Evolutionary conservation across 2,888 invertebrate species (phyloP).

Genomic region (Nomada fucata): DNA sequence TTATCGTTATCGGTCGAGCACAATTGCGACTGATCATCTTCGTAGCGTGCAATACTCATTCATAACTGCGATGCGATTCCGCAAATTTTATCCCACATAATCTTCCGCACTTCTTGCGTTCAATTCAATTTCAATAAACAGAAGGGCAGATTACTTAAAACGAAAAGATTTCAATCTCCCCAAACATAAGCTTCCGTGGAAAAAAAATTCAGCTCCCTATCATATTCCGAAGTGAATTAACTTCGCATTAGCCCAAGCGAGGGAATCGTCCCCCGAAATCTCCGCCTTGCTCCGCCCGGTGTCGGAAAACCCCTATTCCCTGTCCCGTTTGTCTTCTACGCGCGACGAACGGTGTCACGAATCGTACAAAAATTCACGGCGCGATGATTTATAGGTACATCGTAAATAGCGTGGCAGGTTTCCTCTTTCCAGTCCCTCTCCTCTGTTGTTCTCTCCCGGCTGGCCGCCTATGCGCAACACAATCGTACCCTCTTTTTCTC

Average conservation of each 20-base stretch:
- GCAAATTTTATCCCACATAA: too few species aligned
- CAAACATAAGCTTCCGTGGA: too few species aligned
- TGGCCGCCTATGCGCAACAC: constrained; percentile 26
- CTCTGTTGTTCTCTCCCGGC: constrained; percentile 21
- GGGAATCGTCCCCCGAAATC: not conserved
- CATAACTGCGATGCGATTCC: too few species aligned
- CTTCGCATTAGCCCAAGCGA: not conserved
- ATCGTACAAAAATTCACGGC: constrained; percentile 61
- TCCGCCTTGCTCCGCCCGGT: not conserved
- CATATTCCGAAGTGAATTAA: not conserved
- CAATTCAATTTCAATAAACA: not conserved
- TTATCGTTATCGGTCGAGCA: too few species aligned
- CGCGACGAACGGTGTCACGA: constrained; percentile 46
- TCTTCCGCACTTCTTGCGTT: not conserved
- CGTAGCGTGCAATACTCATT: too few species aligned
- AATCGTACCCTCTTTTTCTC: constrained; percentile 42
- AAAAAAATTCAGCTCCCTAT: not conserved
- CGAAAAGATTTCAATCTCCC: too few species aligned
- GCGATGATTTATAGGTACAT: constrained; percentile 63
- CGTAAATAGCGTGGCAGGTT: constrained; percentile 60
- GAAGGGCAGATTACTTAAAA: not conserved
- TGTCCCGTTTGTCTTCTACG: not conserved
- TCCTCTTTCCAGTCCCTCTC: constrained; percentile 49
- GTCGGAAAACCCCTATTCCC: not conserved
- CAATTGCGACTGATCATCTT: too few species aligned